Percentiles rank a stretch among this genome's conserved stretches.
Conservation (phyloP, 2,113 vertebrate genomes). For the Orthonyx spaldingii region DNA sequence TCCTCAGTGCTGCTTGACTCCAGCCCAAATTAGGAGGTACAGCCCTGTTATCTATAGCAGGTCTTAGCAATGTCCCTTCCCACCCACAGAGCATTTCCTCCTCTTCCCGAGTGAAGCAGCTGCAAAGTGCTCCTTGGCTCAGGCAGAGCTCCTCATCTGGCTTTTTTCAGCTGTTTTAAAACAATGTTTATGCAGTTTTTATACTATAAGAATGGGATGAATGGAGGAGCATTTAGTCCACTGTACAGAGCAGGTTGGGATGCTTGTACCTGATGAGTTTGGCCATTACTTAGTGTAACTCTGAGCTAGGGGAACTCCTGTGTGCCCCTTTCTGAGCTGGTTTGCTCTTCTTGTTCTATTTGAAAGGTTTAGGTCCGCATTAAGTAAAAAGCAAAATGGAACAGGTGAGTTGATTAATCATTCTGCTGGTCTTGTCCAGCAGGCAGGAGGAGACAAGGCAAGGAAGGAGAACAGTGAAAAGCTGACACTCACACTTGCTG, state of each 20-base stretch:
- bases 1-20: background rate
- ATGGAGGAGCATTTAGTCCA: background rate
- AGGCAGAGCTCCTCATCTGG: background rate
- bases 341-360: background rate
- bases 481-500: background rate
- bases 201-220: background rate
- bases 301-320: background rate
- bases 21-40: background rate
- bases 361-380: background rate
- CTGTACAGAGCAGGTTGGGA: background rate
- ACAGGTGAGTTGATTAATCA: background rate
- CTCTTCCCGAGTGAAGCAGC: background rate
- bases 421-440: background rate
- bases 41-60: background rate
- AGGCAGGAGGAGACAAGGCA: background rate
- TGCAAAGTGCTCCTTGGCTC: background rate
- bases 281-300: background rate
- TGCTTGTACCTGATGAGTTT: background rate
- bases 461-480: background rate
- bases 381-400: background rate
- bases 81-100: background rate
- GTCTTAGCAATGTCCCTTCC: background rate
- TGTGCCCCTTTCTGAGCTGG: background rate
- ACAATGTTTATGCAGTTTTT: background rate
- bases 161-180: background rate